Base-by-base conservation (phyloP, 2,113 vertebrate species). In the Aix galericulata region DNA sequence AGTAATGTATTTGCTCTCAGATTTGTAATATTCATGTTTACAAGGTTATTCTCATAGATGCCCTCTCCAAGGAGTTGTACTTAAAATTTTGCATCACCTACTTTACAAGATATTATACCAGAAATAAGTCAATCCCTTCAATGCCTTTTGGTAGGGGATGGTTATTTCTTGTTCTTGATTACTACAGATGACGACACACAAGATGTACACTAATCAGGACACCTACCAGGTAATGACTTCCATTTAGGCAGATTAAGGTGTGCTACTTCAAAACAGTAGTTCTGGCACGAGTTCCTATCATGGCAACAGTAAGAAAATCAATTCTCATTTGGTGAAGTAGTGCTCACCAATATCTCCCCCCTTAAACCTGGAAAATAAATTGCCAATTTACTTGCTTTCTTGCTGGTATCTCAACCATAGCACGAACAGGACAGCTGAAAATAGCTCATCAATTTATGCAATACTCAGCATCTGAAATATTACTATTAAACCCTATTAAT, bases 271-370 rank as follows among this genome's bases (percentile, higher is more conserved):
- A 82, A 82, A 62, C 29, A 63, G 72, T 36, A 93, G 13, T 11
- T 68, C 3, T 15, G 67, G 56, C 56, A 59, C 3, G 4, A 52
- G 42, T 52, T 82, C 38, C 36, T 36, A 4, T 64, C 67, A 46
- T 55, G 86, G 62, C 21, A 29, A 48, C 31, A 80, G 53, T 1
- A 83, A 74, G 8, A 82, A 64, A 87, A 89, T 85, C 66, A 36
- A 50, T 64, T 68, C 50, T 82, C 42, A 40, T 88, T 88, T 6
- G 32, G 18, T 20, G 17, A 87, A 85, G 42, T 1, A 50, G 31
- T 2, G 1, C 36, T 67, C 27, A 59, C 16, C n/a, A 68, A 27
- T 12, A 56, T 46, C 75, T 34, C 36, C 71, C n/a, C 0, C 0
- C 0, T 53, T 68, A 52, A 67, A 64, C 48, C 55, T 1, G 1